Conservation (phyloP, 2,888 invertebrate genomes). For the Frankliniella intonsa region DNA sequence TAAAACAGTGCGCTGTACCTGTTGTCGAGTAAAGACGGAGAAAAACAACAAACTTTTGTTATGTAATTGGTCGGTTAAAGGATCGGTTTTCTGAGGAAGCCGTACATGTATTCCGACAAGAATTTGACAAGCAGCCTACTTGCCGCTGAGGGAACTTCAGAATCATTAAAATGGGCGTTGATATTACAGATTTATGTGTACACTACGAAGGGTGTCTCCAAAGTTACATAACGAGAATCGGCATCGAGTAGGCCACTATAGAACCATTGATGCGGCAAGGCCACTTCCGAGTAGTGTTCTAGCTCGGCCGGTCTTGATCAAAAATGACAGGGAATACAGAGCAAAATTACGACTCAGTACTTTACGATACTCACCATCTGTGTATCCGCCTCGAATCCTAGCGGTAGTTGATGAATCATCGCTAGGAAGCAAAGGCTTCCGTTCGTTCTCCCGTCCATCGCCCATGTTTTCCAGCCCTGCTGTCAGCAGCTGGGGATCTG, state of each 20-base stretch:
- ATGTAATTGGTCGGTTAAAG: conserved; percentile 1
- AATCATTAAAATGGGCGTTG: neutral
- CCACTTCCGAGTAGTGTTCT: neutral
- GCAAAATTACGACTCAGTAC: neutral
- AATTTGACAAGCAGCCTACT: neutral
- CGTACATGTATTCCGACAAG: neutral
- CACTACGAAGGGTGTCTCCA: neutral
- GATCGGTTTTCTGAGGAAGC: conserved; percentile 5
- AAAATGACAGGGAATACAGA: neutral
- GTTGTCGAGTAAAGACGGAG: neutral
- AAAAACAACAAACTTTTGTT: neutral
- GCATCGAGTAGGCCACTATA: neutral
- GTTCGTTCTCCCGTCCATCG: conserved; percentile 2
- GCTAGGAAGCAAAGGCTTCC: conserved; percentile 2
- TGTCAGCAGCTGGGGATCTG: conserved; percentile 13
- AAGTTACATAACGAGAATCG: neutral
- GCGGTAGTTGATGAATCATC: neutral
- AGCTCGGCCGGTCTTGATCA: neutral
- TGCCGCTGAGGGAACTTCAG: neutral
- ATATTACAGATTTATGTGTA: no score
- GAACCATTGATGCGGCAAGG: conserved; percentile 14
- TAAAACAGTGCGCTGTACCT: no score
- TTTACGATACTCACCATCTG: neutral
- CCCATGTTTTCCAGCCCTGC: conserved; percentile 11
- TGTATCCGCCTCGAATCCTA: neutral